Evolutionary conservation across 2,888 invertebrate species (phyloP), one percentile per base, ranked within the genome.

Genomic region (Strigamia transsilvanica): DNA sequence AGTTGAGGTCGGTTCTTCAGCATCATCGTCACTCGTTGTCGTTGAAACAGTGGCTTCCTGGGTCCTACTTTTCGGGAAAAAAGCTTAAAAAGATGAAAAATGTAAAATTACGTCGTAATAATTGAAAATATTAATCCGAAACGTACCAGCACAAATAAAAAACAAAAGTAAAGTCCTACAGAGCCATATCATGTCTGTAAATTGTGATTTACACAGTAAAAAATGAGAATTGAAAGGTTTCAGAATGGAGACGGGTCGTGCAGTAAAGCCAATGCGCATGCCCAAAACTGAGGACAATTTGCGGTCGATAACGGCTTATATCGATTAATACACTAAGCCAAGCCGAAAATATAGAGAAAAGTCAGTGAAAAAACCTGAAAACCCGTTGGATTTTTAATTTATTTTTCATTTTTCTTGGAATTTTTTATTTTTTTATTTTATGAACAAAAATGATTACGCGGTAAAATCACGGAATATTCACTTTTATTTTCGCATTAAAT

Each of bases 251-350:
- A 23, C 61, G 4, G 9, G 23, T 66, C 61, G 61, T 66, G 61
- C 61, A 66, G 61, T 23, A 21, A 66, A 66, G 61, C 61, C 18
- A 66, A n/a, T 18, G 61, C 61, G 61, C 61, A 66, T 66, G 61
- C 61, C 61, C 61, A 18, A 46, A 46, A 38, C 12, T 51, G 18
- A 51, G 61, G 4, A n/a, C 1, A 46, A 66, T 66, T 66, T 66
- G 21, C 21, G 61, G 61, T 66, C 61, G 61, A 66, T 66, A 66
- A 21, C 18, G 23, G 61, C 61, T 66, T 66, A 12, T 66, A 66
- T 66, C 18, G 61, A 66, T 66, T 21, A 46, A 46, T 46, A 0
- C 46, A 46, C 46, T 66, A 66, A 18, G 21, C 61, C 61, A 66
- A 18, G 61, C 12, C 18, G 15, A 13, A 51, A 51, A 27, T 27